phyloP scores from a whole-genome alignment of 2,797 vertebrate species.

The Gymnocypris eckloni region DNA sequence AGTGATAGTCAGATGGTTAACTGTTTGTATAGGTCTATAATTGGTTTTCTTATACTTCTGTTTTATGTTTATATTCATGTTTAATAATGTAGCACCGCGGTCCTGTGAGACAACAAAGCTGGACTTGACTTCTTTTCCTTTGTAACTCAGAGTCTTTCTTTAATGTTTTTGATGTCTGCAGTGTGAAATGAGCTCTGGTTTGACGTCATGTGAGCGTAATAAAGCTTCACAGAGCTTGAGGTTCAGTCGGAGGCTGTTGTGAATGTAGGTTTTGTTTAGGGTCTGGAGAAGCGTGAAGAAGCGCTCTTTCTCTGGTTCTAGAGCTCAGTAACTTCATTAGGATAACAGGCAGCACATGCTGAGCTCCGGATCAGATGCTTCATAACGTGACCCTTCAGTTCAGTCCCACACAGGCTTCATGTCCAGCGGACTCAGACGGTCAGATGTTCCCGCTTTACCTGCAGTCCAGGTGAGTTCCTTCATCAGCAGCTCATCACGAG shows the following conservation, averaged over 20 bases:
- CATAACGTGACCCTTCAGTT: conserved; percentile 72
- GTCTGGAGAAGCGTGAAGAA: not conserved
- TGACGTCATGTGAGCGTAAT: conserved; percentile 56
- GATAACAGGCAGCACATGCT: conserved; percentile 81
- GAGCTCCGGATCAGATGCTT: conserved; percentile 77
- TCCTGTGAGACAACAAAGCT: no score
- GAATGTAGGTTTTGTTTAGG: conserved; percentile 39
- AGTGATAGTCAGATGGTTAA: no score
- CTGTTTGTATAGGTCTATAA: no score
- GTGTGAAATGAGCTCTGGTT: not conserved
- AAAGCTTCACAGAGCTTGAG: conserved; percentile 42
- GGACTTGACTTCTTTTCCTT: not conserved
- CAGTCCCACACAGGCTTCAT: conserved; percentile 57
- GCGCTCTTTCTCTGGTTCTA: conserved; percentile 38
- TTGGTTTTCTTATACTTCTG: no score
- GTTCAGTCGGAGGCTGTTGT: conserved; percentile 48
- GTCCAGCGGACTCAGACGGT: conserved; percentile 64
- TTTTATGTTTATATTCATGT: no score
- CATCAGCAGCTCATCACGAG: not conserved
- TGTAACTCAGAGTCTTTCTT: not conserved
- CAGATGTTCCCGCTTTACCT: conserved; percentile 83
- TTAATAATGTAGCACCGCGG: no score
- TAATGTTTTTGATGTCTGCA: not conserved
- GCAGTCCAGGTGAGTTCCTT: conserved; percentile 76
- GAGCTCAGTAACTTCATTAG: conserved; percentile 73